phyloP scores from a whole-genome alignment of 2,888 invertebrate genomes.

The Pharmacophagus antenor region DNA sequence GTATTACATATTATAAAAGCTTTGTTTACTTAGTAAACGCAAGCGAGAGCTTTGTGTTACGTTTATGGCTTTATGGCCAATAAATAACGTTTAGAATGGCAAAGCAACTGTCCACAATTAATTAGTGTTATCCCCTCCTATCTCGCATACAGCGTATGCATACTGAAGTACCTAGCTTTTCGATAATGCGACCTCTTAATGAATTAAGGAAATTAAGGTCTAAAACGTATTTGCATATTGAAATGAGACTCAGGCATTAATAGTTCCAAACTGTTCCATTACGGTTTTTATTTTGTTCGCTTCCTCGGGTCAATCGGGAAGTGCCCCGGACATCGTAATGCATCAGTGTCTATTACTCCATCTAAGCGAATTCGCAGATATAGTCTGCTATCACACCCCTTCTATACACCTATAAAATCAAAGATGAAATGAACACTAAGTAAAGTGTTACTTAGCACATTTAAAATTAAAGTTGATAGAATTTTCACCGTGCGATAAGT shows the following conservation, averaged over 20 bases:
- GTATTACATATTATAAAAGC: conserved; percentile 39
- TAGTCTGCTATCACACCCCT: too few relatives aligned
- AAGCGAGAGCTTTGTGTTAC: conserved; percentile 44
- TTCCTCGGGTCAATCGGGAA: too few relatives aligned
- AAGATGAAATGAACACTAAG: too few relatives aligned
- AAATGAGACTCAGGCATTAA: background rate
- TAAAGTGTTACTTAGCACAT: too few relatives aligned
- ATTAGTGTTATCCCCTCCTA: conserved; percentile 41
- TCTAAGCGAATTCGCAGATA: too few relatives aligned
- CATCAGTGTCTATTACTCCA: too few relatives aligned
- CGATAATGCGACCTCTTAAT: conserved; percentile 2
- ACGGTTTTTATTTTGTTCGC: background rate
- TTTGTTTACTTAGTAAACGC: conserved; percentile 44
- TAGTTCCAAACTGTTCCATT: too few relatives aligned
- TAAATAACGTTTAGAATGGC: conserved; percentile 44
- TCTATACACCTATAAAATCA: too few relatives aligned
- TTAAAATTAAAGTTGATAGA: too few relatives aligned
- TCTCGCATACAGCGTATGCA: conserved; percentile 18
- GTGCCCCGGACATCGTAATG: too few relatives aligned
- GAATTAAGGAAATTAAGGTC: conserved; percentile 9
- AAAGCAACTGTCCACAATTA: conserved; percentile 42
- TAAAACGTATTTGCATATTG: background rate
- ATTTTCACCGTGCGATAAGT: too few relatives aligned
- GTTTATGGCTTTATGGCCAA: conserved; percentile 45
- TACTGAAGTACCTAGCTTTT: conserved; percentile 3